phyloP scores from a whole-genome alignment of 2,888 invertebrate species.

The Phania funesta region DNA sequence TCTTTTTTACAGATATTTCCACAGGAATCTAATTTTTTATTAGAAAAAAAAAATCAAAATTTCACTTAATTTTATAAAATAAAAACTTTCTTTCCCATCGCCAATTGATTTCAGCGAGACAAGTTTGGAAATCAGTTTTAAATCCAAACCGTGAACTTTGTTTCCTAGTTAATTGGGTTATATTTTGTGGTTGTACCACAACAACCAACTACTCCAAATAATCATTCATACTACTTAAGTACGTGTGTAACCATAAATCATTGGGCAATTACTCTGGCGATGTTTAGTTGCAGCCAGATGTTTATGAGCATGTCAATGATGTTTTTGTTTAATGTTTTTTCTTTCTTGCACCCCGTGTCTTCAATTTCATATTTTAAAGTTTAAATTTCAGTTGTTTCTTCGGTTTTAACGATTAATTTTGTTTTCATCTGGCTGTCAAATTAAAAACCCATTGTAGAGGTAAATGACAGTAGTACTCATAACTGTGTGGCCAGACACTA shows the following conservation, averaged over 20 bases:
- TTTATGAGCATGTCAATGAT: conserved; percentile 44
- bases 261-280: conserved; percentile 44
- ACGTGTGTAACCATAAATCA: conserved; percentile 55
- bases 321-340: conserved; percentile 21
- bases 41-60: too few species aligned
- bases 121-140: conserved; percentile 24
- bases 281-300: conserved; percentile 23
- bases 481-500: conserved; percentile 6
- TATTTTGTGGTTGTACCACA: not conserved
- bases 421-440: conserved; percentile 63
- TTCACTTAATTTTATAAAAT: not conserved
- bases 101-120: conserved; percentile 34
- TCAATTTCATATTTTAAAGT: conserved; percentile 13
- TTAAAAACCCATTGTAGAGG: conserved; percentile 60
- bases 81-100: conserved; percentile 13
- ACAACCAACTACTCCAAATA: conserved; percentile 9
- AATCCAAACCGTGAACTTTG: conserved; percentile 33
- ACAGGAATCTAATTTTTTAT: too few species aligned
- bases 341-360: conserved; percentile 34
- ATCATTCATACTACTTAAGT: conserved; percentile 14
- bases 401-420: conserved; percentile 46
- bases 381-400: not conserved
- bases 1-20: too few species aligned
- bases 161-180: conserved; percentile 45
- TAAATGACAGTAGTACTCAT: conserved; percentile 51